Base-by-base conservation (phyloP, 2,888 invertebrate species). In the Ditula angustiorana region DNA sequence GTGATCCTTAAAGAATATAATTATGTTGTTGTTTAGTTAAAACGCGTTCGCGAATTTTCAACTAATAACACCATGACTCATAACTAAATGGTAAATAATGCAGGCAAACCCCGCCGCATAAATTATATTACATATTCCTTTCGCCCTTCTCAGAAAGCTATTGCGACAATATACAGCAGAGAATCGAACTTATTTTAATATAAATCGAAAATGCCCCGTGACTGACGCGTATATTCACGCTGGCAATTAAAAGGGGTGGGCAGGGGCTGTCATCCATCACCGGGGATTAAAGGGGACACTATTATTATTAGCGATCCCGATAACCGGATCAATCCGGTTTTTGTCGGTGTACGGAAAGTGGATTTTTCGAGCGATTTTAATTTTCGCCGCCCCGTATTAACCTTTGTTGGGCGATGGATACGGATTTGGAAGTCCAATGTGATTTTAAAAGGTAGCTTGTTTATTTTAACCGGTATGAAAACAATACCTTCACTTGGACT, bases 171-270 rank as follows among this genome's bases (percentile, higher is more conserved):
- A 35, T 62, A 13, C 73, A 69, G 69, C 61, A 67, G 67, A 69
- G 73, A 77, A 79, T 81, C 78, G 79, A 88, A 86, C 90, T 87
- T 86, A 92, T 91, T 91, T 90, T 91, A 91, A 91, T 92, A 90
- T 89, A 91, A 89, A 92, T 91, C 83, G 91, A 85, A 88, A 88
- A 82, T 80, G 80, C 79, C 70, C 77, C 79, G 79, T 86, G 88
- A 87, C 80, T 87, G 87, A 88, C 87, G 74, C 81, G 83, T 79
- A 77, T 78, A 82, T 81, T 82, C 84, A 83, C 81, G 83, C 80
- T 67, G 83, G 83, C 92, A 92, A 91, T 92, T 91, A 92, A 90
- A 91, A 89, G 89, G 91, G 91, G 90, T 88, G 86, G 81, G 69
- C 79, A 73, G 41, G n/a, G 73, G 67, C 82, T 81, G 88, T 82